A percentile compares a stretch with the other conserved stretches of the same genome.
Evolutionary conservation across 1,140 invertebrate species (phyloP).

Genomic region (Dolichoris vasculosae): DNA sequence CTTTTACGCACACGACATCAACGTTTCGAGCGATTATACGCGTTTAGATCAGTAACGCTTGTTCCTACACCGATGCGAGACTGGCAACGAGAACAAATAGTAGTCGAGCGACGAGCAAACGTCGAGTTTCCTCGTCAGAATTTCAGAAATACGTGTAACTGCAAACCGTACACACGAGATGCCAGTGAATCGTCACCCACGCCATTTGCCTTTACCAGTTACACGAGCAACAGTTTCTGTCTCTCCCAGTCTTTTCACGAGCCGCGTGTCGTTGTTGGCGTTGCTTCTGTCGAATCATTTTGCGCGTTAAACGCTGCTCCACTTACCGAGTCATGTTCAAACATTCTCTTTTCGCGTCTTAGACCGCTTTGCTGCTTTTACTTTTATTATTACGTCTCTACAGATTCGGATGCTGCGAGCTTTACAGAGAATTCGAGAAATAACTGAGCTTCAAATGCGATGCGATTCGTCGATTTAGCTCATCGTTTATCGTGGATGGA

Average conservation of each 20-base stretch:
- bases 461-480: too few relatives aligned
- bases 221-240: not conserved
- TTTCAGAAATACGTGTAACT: slow-evolving; percentile 21
- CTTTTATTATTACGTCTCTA: not conserved
- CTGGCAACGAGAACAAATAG: not conserved
- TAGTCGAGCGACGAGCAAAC: not conserved
- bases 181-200: too few relatives aligned
- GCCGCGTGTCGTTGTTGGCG: too few relatives aligned
- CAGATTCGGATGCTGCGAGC: too few relatives aligned
- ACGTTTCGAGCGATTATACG: not conserved
- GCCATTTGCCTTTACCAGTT: not conserved
- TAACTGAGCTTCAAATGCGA: too few relatives aligned
- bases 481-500: too few relatives aligned
- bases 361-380: not conserved
- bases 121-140: not conserved
- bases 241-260: too few relatives aligned
- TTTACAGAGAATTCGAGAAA: too few relatives aligned
- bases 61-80: not conserved
- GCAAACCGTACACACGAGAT: too few relatives aligned
- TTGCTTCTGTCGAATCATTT: slow-evolving; percentile 3
- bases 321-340: not conserved
- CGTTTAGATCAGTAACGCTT: not conserved
- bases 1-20: too few relatives aligned
- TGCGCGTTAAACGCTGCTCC: not conserved
- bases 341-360: not conserved